Evolutionary conservation across 2,888 invertebrate species (phyloP).

Genomic region (Clanis bilineata): DNA sequence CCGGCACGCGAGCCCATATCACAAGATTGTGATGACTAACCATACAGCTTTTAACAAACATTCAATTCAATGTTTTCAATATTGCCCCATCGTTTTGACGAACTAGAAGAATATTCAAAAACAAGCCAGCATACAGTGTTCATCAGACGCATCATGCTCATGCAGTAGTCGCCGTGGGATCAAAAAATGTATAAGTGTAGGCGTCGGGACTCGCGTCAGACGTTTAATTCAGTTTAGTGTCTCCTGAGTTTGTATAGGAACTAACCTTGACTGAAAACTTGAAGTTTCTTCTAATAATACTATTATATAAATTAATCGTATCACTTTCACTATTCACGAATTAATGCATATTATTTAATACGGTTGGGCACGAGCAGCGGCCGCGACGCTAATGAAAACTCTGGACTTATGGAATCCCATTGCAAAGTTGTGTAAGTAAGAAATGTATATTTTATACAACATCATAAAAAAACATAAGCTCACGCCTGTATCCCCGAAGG

Average conservation of each 20-base stretch:
- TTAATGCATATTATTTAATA: constrained; percentile 18
- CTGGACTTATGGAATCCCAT: constrained; percentile 5
- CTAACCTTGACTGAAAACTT: neutral
- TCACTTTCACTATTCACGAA: constrained; percentile 10
- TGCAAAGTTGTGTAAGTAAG: constrained; percentile 5
- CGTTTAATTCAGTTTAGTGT: neutral
- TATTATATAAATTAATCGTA: neutral
- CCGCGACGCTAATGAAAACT: constrained; percentile 15
- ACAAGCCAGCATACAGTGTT: no score
- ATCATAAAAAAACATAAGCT: no score
- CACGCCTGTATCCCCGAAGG: no score
- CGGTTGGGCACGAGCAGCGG: constrained; percentile 9
- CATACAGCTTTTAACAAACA: no score
- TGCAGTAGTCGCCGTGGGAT: neutral
- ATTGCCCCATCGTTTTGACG: no score
- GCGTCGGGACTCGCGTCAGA: neutral
- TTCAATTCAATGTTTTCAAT: no score
- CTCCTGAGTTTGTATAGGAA: neutral
- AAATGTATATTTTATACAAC: no score
- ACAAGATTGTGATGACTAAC: neutral
- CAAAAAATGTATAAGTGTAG: neutral
- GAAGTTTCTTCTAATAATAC: constrained; percentile 17
- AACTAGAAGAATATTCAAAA: no score
- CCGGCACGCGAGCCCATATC: neutral
- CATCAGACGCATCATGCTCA: no score